These are phyloP conservation scores for Miltochrista miniata DNA, from an alignment of 2,888 invertebrate genomes.

Conservation along the genomic window DNA sequence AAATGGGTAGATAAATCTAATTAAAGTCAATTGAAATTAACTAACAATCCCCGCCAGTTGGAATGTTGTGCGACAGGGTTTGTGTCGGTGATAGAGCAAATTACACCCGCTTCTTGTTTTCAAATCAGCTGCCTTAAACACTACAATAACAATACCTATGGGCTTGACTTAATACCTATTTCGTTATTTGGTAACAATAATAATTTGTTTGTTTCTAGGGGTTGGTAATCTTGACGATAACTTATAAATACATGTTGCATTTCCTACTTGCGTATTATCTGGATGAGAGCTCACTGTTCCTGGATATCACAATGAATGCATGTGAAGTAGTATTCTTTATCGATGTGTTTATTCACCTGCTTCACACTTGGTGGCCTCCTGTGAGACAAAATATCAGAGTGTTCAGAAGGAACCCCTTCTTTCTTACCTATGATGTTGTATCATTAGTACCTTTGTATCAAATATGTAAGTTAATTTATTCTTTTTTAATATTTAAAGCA, in stretches of 20 bases:
- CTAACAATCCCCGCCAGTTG: too few relatives aligned
- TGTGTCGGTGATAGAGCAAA: too few relatives aligned
- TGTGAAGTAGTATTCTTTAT: constrained; percentile 50
- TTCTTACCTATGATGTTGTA: constrained; percentile 53
- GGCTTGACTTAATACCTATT: too few relatives aligned
- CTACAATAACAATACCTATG: too few relatives aligned
- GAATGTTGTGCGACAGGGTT: too few relatives aligned
- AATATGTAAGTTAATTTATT: constrained; percentile 57
- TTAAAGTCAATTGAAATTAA: too few relatives aligned
- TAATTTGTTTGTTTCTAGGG: constrained; percentile 38
- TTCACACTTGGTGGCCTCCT: constrained; percentile 63
- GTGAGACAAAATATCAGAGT: constrained; percentile 60
- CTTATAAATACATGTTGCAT: constrained; percentile 55
- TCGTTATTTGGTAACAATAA: background rate
- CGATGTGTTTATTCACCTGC: constrained; percentile 54
- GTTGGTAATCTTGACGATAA: constrained; percentile 45
- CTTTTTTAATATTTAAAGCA: too few relatives aligned
- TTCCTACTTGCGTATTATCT: constrained; percentile 57
- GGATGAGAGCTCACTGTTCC: constrained; percentile 15
- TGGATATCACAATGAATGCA: constrained; percentile 41
- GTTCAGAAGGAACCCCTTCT: constrained; percentile 47
- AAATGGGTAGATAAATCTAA: too few relatives aligned
- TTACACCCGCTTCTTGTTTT: too few relatives aligned
- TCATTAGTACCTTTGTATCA: constrained; percentile 50
- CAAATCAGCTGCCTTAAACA: too few relatives aligned